These are phyloP conservation scores for Cydia strobilella DNA, from an alignment of 1,140 invertebrate genomes.

Conservation along the genomic window DNA sequence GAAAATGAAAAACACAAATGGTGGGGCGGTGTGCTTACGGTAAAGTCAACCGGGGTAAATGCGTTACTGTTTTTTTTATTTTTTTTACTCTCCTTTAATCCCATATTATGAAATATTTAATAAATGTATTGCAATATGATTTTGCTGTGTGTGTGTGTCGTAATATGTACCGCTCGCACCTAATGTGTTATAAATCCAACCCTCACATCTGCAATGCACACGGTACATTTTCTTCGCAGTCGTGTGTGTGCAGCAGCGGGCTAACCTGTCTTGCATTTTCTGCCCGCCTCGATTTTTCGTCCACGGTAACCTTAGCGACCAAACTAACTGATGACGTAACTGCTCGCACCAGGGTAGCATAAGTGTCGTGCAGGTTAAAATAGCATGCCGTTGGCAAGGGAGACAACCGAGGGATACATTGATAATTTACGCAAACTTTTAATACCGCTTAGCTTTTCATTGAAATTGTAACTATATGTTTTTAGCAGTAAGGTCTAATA, in stretches of 20 bases:
- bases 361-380: conserved; percentile 36
- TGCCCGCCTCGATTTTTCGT: neutral
- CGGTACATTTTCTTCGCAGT: neutral
- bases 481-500: neutral
- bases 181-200: too few species aligned
- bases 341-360: conserved; percentile 56
- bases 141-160: too few species aligned
- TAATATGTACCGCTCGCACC: too few species aligned
- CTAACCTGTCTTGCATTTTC: too few species aligned
- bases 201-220: neutral
- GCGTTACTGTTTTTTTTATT: too few species aligned
- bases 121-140: too few species aligned
- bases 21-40: too few species aligned
- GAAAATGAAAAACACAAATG: too few species aligned
- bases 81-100: too few species aligned
- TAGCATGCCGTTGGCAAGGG: neutral
- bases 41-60: too few species aligned
- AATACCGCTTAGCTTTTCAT: neutral
- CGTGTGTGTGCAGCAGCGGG: neutral
- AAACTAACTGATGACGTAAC: conserved; percentile 64
- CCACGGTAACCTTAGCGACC: conserved; percentile 37
- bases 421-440: neutral
- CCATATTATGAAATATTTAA: too few species aligned
- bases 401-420: neutral
- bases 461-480: neutral